Percentiles rank a stretch among this genome's conserved stretches.
Evolutionary conservation across 2,113 vertebrate species (phyloP).

Genomic region (Plecturocebus donacophilus): DNA sequence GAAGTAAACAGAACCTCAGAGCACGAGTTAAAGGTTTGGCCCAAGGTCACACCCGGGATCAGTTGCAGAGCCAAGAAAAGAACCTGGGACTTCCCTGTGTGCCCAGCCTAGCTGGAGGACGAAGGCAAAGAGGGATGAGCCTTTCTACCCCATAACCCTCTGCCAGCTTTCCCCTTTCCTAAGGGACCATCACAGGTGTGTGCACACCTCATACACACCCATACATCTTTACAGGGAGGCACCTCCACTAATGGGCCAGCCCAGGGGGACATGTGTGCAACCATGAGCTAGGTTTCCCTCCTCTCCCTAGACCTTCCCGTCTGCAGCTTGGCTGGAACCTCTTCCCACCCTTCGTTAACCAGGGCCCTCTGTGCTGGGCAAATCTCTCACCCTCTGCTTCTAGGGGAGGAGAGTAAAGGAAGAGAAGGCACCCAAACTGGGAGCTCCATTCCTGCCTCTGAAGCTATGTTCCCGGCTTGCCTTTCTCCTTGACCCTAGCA

Average conservation of each 20-base stretch:
- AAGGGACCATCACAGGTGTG: background rate
- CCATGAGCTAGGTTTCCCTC: background rate
- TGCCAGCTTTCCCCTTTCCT: background rate
- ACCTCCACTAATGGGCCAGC: background rate
- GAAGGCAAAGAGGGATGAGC: background rate
- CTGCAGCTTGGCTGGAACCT: background rate
- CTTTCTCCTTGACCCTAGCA: background rate
- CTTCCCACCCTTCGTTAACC: background rate
- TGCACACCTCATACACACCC: background rate
- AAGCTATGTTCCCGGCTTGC: background rate
- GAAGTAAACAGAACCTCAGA: constrained; percentile 5
- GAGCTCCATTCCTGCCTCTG: background rate
- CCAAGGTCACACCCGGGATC: constrained; percentile 72
- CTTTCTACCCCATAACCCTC: background rate
- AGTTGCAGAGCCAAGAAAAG: constrained; percentile 24
- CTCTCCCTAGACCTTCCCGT: background rate
- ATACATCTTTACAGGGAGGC: background rate
- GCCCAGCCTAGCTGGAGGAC: background rate
- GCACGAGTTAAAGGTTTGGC: constrained; percentile 47
- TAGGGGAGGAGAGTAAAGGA: background rate
- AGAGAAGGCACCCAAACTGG: background rate
- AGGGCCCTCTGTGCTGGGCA: background rate
- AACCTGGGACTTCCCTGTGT: background rate
- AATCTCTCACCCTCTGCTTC: background rate
- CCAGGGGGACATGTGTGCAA: background rate